Base-by-base conservation (phyloP, 2,797 vertebrate species). In the Taeniopygia guttata region DNA sequence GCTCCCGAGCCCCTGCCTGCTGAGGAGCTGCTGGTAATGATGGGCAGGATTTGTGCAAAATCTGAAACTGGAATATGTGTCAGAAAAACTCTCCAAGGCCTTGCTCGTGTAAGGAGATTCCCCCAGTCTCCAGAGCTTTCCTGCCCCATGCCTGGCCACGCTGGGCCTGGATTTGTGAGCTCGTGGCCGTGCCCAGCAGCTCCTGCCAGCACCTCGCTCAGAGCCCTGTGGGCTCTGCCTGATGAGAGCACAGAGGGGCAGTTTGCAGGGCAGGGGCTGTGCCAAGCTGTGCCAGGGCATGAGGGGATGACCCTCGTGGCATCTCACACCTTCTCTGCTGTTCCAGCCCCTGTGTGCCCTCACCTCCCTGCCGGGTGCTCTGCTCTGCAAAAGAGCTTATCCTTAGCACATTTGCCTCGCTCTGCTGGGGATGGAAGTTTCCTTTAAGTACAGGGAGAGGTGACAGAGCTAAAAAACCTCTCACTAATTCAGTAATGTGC, bases 1-100 rank as follows among this genome's bases (percentile, higher is more conserved):
- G 66, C 54, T 69, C 79, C 86, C 73, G 2, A 93, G 94, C 88
- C 80, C 48, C n/a, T 72, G 84, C n/a, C n/a, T n/a, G n/a, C n/a
- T n/a, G n/a, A 72, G 70, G 51, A 88, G 77, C 79, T 91, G 93
- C 90, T 5, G 3, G 60, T 56, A 82, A 13, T 42, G 19, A 32
- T 10, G 40, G 62, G 54, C 42, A 69, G 69, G 45, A 15, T 49
- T 81, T 43, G 20, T 48, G 70, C 18, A 6, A 77, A 66, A 49
- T 40, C 32, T 23, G 55, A 74, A 74, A 74, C 40, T 32, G 55
- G 81, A 94, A 81, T 18, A 51, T 25, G 1, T 1, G 21, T 19
- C 36, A 69, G 22, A 84, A 56, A 36, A 52, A 8, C 10, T 20
- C 62, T 42, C 11, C 1, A 2, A 51, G 56, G 38, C 16, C 32